Evolutionary conservation across 2,797 vertebrate genomes (phyloP).

Genomic region (Kryptopterus vitreolus): DNA sequence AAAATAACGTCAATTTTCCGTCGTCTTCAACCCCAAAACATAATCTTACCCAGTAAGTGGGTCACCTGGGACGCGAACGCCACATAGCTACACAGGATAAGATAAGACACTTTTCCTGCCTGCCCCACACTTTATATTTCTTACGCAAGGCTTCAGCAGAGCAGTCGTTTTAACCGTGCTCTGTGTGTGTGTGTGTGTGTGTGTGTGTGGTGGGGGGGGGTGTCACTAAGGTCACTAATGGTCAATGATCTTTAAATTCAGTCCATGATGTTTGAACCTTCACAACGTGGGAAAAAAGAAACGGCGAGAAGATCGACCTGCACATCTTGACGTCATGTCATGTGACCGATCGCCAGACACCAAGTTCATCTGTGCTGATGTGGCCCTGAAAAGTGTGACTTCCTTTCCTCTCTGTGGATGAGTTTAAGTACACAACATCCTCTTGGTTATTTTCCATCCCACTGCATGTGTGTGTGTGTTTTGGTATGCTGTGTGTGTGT

Average conservation of each 20-base stretch:
- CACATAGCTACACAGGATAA: neutral
- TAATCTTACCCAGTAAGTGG: neutral
- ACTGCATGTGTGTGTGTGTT: neutral
- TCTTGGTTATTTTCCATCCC: constrained; percentile 23
- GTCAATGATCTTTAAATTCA: too few species aligned
- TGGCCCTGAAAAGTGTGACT: constrained; percentile 17
- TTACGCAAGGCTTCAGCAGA: neutral
- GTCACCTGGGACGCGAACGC: neutral
- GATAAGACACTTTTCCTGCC: constrained; percentile 1
- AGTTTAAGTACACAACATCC: constrained; percentile 18
- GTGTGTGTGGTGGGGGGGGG: too few species aligned
- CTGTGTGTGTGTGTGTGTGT: too few species aligned
- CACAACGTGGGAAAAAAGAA: too few species aligned
- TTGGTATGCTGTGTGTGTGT: too few species aligned
- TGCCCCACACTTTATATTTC: neutral
- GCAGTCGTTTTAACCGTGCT: too few species aligned
- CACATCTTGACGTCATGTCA: too few species aligned
- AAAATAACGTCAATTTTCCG: neutral
- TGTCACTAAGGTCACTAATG: too few species aligned
- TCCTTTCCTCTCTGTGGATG: constrained; percentile 19
- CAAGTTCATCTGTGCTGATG: neutral
- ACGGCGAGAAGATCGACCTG: too few species aligned
- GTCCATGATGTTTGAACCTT: too few species aligned
- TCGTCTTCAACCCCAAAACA: neutral
- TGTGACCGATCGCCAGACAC: neutral